Percentiles rank a stretch among this genome's conserved stretches.
Evolutionary conservation across 2,113 vertebrate genomes (phyloP).

Genomic region (Acanthisitta chloris): DNA sequence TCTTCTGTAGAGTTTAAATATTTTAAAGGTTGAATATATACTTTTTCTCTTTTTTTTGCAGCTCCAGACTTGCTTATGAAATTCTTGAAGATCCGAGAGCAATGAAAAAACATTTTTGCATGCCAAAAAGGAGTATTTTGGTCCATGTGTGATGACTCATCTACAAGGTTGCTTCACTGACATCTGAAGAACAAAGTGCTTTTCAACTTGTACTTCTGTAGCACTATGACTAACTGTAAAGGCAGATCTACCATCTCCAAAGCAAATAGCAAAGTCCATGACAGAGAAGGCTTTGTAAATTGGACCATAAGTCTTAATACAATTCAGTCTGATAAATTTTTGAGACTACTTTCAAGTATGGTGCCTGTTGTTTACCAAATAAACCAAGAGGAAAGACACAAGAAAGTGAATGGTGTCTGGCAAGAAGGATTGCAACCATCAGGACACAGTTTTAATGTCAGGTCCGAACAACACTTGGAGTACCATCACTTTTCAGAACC

Average conservation of each 20-base stretch:
- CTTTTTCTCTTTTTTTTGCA: conserved; percentile 41
- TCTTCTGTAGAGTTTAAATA: neutral
- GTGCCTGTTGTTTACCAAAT: conserved; percentile 90
- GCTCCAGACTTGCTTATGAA: conserved; percentile 26
- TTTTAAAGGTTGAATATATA: neutral
- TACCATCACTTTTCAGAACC: conserved; percentile 81
- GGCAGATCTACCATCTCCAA: conserved; percentile 65
- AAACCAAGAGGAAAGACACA: conserved; percentile 88
- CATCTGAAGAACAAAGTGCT: conserved; percentile 32
- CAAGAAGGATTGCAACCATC: conserved; percentile 73
- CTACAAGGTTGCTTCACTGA: neutral
- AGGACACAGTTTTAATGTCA: conserved; percentile 72
- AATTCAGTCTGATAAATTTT: conserved; percentile 80
- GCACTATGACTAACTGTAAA: conserved; percentile 81
- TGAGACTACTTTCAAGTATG: conserved; percentile 88
- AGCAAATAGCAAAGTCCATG: conserved; percentile 62
- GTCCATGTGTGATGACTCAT: neutral
- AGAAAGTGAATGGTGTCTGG: conserved; percentile 83
- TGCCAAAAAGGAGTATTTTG: neutral
- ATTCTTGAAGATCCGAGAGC: conserved; percentile 29
- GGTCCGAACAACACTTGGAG: conserved; percentile 79
- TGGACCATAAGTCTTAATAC: conserved; percentile 80
- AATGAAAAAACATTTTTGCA: neutral
- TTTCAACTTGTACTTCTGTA: conserved; percentile 47
- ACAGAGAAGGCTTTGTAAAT: conserved; percentile 72